Evolutionary conservation across 2,797 vertebrate genomes (phyloP), one percentile per base, ranked within the genome.

Genomic region (Pelobates cultripes): DNA sequence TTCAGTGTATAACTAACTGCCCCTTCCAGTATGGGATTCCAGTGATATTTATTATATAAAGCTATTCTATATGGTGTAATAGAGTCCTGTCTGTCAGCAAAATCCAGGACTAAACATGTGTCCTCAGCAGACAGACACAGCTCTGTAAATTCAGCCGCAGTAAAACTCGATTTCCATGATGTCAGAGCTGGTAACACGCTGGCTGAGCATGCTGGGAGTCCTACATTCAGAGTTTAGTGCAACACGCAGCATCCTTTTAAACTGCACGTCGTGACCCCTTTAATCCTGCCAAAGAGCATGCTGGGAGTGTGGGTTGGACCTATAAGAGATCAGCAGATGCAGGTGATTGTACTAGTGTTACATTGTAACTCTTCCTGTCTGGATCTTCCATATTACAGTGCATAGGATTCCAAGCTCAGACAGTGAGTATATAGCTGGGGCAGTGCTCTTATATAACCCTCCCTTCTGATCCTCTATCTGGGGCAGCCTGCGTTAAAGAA

Each of bases 271-370:
- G 40, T 9, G n/a, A 41, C 17, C 71, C 45, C 78, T 80, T 80
- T 80, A 74, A 80, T 47, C 0, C 43, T 9, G 42, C 47, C 41
- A 5, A 42, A 4, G 57, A 77, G 80, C 45, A 71, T 76, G 80
- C 80, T 67, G 80, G 80, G 74, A 76, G 40, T 67, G 74, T 70
- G 67, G 79, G 79, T 40, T 14, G 63, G 8, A 45, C 8, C 10
- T 14, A 69, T 53, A 4, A 44, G 17, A 63, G 15, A 70, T 40
- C 60, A 66, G 55, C 53, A 15, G 70, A 44, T 12, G 7, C 4
- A 15, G 63, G 61, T 68, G 71, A 53, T 13, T n/a, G 51, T 71
- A 14, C 40, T 57, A 71, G 73, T 45, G 51, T 55, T 60, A 28
- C 28, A 28, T 28, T 10, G 15, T 14, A 60, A n/a, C 57, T 60